A percentile compares a stretch with the other conserved stretches of the same genome.
Conservation (phyloP, 2,113 vertebrate species). For the Notechis scutatus region DNA sequence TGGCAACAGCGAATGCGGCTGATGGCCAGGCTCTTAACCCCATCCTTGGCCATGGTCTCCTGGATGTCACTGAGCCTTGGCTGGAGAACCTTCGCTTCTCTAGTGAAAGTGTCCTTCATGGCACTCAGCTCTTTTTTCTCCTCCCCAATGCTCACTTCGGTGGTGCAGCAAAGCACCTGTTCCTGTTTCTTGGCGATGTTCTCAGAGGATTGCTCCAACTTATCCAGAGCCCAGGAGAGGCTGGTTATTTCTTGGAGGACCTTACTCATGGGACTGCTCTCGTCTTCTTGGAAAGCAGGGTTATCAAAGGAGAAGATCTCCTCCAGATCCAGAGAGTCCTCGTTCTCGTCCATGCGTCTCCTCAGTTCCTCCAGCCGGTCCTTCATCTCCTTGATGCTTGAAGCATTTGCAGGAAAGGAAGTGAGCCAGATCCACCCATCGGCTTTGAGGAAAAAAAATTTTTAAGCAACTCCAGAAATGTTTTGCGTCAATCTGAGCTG, state of each 20-base stretch:
- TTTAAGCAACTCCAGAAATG: neutral
- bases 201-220: slow-evolving; percentile 54
- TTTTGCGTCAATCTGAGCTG: slow-evolving; percentile 38
- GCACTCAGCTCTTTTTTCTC: slow-evolving; percentile 45
- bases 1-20: slow-evolving; percentile 57
- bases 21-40: slow-evolving; percentile 14
- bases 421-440: neutral
- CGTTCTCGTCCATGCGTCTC: slow-evolving; percentile 28
- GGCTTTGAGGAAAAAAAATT: neutral
- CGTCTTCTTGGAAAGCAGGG: slow-evolving; percentile 23
- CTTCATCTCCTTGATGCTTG: slow-evolving; percentile 49
- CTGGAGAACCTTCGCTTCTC: slow-evolving; percentile 46
- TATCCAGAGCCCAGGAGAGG: slow-evolving; percentile 50
- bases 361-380: slow-evolving; percentile 65
- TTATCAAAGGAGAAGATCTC: slow-evolving; percentile 42
- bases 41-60: neutral
- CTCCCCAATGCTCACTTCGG: slow-evolving; percentile 25
- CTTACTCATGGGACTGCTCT: slow-evolving; percentile 15
- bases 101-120: slow-evolving; percentile 47
- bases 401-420: neutral
- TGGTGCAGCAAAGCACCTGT: slow-evolving; percentile 63
- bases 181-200: slow-evolving; percentile 55
- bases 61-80: slow-evolving; percentile 44
- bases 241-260: slow-evolving; percentile 56
- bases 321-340: slow-evolving; percentile 23